Base-by-base conservation (phyloP, 2,888 invertebrate genomes). In the Drosophila infuscata region DNA sequence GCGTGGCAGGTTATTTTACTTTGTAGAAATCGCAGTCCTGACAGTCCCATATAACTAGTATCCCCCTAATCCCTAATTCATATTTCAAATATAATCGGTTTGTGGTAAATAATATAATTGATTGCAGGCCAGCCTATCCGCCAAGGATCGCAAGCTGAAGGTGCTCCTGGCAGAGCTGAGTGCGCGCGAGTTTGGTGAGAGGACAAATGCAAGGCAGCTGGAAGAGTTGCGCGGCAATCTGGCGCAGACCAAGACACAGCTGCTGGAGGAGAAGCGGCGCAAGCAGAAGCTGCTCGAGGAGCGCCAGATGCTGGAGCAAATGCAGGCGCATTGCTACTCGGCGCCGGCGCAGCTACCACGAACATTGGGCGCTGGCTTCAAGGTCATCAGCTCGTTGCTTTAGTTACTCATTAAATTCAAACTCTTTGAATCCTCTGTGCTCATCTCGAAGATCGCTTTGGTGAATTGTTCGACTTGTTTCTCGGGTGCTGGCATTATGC, bases 311-410 rank as follows among this genome's bases (percentile, higher is more conserved):
- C 69, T 93, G n/a, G 88, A 89, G 35, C 92, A 93, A 67, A 92
- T 93, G 91, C 93, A 93, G 64, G 77, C 88, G 0, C 92, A 93
- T 25, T 93, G 92, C 75, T 91, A 91, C 63, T 92, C 93, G 20
- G 93, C 93, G 12, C 93, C 93, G 1, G 83, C 93, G 0, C 89
- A 81, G 49, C 68, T 90, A 12, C 91, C 92, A 11, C 89, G 91
- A 38, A 91, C 91, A 1, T 58, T 91, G n/a, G 93, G 92, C 0
- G 91, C 89, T 1, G 92, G 93, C 25, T 93, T 91, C 38, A 92
- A 92, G 59, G 85, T 92, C 66, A 64, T 79, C 51, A 89, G 77
- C 64, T 65, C 63, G 3, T 52, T 89, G 54, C 58, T 89, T 5
- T 88, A 82, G 35, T n/a, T 3, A 15, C 11, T 11, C 20, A 41